A percentile compares a stretch with the other conserved stretches of the same genome.
These are phyloP conservation scores for Acromyrmex heyeri DNA, from an alignment of 1,140 invertebrate genomes.

Conservation along the genomic window DNA sequence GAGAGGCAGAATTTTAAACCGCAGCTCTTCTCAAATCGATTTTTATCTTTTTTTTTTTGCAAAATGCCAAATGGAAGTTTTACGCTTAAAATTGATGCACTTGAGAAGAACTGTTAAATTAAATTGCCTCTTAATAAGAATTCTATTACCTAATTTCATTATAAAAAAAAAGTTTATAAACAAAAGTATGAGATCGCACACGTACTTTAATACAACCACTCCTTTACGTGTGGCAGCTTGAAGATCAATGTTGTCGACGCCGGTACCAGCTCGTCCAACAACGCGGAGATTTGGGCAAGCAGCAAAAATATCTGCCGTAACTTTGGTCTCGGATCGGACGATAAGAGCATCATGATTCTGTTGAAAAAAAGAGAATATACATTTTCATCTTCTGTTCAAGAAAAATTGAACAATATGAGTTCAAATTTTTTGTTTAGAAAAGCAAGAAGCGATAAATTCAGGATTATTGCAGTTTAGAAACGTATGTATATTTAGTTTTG, in stretches of 20 bases:
- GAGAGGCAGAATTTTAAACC: background rate
- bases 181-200: conserved; percentile 41
- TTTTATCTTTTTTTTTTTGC: background rate
- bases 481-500: background rate
- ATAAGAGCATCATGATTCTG: conserved; percentile 97
- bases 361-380: background rate
- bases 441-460: background rate
- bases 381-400: background rate
- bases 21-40: background rate
- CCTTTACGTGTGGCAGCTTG: conserved; percentile 94
- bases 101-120: background rate
- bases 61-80: background rate
- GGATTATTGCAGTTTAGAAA: background rate
- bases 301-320: conserved; percentile 95
- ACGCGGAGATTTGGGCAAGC: conserved; percentile 93
- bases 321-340: conserved; percentile 98
- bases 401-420: background rate
- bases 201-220: conserved; percentile 98
- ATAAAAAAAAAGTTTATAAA: background rate
- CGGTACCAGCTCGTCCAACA: conserved; percentile 97
- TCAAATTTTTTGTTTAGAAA: background rate
- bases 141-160: background rate
- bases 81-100: background rate
- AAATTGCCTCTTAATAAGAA: background rate
- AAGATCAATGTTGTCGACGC: conserved; percentile 99